Evolutionary conservation across 2,888 invertebrate species (phyloP), one percentile per base, ranked within the genome.

Genomic region (Tuberolachnus salignus): DNA sequence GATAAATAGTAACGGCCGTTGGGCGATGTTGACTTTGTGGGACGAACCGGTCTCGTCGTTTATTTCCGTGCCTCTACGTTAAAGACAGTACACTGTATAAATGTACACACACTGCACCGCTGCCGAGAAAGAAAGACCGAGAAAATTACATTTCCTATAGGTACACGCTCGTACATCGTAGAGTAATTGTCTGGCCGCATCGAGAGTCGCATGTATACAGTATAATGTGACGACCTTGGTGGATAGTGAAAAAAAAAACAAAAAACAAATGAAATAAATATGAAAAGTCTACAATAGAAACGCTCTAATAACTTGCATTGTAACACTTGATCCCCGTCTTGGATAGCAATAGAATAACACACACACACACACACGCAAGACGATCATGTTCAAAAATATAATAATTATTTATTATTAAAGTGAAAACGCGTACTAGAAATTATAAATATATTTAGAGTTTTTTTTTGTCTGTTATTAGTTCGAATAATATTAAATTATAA

Each of bases 251-350:
- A 61, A 61, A 34, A 34, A 34, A 34, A 34, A 34, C 3, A 34
- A 34, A 34, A 34, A 34, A 34, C 34, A 34, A 34, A 34, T 6
- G 34, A 34, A 34, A 34, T 34, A 34, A 34, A 34, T 4, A 51
- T 16, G 53, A 73, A 63, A 42, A 53, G 63, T 42, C 51, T 23
- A 73, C 61, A 63, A 73, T 72, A 72, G 72, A 61, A 14, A 61
- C 72, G 61, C 49, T 72, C 61, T 72, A 49, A 72, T 73, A 73
- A 73, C 51, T 63, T 42, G 51, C 23, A 63, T 73, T 73, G 73
- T 73, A 73, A 73, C 42, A 73, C 63, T 53, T 21, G 53, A 63
- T 63, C 42, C 11, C 10, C 53, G 26, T 53, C 49, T 16, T 53
- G n/a, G n/a, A n/a, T n/a, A n/a, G n/a, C n/a, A n/a, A n/a, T n/a